Evolutionary conservation across 2,888 invertebrate genomes (phyloP).

Genomic region (Eledone cirrhosa): DNA sequence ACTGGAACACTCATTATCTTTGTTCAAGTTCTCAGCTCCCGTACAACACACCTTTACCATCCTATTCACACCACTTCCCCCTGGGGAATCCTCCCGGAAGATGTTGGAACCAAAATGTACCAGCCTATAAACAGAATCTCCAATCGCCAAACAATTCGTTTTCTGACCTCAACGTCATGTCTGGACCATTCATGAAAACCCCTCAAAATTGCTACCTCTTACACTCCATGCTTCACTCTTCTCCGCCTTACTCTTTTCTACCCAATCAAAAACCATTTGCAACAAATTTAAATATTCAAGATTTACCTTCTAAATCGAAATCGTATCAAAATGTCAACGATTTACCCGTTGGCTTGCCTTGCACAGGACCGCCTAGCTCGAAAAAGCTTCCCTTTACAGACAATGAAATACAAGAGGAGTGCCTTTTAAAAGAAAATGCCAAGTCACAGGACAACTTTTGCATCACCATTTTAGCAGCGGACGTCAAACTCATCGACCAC

Average conservation of each 20-base stretch:
- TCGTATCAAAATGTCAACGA: slow-evolving; percentile 3
- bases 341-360: background rate
- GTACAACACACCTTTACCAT: background rate
- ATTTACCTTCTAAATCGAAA: background rate
- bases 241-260: background rate
- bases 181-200: background rate
- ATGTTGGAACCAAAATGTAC: slow-evolving; percentile 14
- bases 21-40: background rate
- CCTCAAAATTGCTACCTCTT: slow-evolving; percentile 1
- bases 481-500: background rate
- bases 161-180: background rate
- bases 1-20: background rate
- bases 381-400: background rate
- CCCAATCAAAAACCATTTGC: background rate
- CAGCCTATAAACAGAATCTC: background rate
- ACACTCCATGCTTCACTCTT: background rate
- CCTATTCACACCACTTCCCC: background rate
- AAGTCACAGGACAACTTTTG: too few relatives aligned
- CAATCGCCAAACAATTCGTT: background rate
- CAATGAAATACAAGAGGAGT: background rate
- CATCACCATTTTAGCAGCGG: too few relatives aligned
- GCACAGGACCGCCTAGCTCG: background rate
- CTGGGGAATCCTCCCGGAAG: background rate
- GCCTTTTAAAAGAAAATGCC: background rate
- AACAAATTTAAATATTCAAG: background rate